phyloP scores from a whole-genome alignment of 2,888 invertebrate genomes.

The Oligia fasciuncula region DNA sequence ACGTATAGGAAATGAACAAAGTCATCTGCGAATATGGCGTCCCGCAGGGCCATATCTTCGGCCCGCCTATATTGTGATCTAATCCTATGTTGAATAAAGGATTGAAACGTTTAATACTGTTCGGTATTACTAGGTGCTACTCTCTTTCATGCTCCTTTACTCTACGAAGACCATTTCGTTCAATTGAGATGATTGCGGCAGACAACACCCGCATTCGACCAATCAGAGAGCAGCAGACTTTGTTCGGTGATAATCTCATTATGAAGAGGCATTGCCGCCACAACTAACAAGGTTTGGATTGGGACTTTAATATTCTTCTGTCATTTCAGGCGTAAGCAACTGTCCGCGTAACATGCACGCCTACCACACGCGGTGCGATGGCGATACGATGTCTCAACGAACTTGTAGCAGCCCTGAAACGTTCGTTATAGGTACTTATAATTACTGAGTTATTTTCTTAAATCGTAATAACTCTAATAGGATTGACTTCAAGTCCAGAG shows the following conservation, averaged over 20 bases:
- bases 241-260: background rate
- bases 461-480: background rate
- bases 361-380: constrained; percentile 83
- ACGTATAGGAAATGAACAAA: background rate
- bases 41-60: constrained; percentile 3
- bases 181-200: background rate
- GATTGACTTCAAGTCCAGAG: background rate
- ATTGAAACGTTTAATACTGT: background rate
- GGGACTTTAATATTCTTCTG: background rate
- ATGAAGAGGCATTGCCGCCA: background rate
- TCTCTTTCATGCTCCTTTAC: background rate
- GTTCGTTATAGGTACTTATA: constrained; percentile 68
- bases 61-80: background rate
- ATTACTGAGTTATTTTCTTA: background rate
- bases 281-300: background rate
- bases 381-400: constrained; percentile 75
- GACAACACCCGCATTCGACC: background rate
- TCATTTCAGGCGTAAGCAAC: constrained; percentile 75
- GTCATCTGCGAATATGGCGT: background rate
- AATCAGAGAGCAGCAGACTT: background rate
- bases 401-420: constrained; percentile 73
- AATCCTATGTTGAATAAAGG: no score
- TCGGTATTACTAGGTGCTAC: background rate
- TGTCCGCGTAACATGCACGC: constrained; percentile 81
- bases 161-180: background rate